Base-by-base conservation (phyloP, 2,113 vertebrate species). In the Notarius lentiginosus region DNA sequence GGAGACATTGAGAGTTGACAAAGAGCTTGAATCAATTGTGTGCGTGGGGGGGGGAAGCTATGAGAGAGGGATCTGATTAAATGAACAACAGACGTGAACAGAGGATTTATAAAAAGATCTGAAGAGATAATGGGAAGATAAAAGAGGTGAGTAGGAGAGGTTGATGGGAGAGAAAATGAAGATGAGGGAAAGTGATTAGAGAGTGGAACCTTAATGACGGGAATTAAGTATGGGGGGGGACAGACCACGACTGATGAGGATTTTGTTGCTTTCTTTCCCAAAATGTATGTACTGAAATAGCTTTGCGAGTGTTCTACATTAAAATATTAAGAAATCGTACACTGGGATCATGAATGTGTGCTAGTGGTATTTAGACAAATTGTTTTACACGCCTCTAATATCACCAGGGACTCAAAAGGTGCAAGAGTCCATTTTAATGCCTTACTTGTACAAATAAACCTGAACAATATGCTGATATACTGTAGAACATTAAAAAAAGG, bases 31-130 rank as follows among this genome's bases (percentile, higher is more conserved):
- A 81, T 81, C 24, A 60, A 61, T 41, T 18, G 7, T 79, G 75
- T 51, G 27, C 27, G 55, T 24, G 51, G 51, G 51, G 51, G 51
- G 51, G 51, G 51, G 7, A 11, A 15, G 22, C 30, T 60, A 24
- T 20, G 15, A 41, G 18, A 34, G 77, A 12, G 55, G 17, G 77
- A 11, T 47, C 56, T 81, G 56, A 61, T n/a, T 81, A 24, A 61
- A 81, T 5, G 18, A 58, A 61, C 20, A 81, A 80, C 72, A 75
- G 24, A 60, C 11, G 24, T 47, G 56, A 81, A 79, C 15, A 61
- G 53, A 81, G 18, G 20, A 47, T 61, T 81, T 47, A 22, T 81
- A 41, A 81, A 61, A 81, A 81, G 79, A 81, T 81, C 56, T 61
- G 18, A 41, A 61, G 18, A 47, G 20, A 81, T 30, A 81, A 61